Base-by-base conservation (phyloP, 23 tunicate species). In the Trididemnum clinides region DNA sequence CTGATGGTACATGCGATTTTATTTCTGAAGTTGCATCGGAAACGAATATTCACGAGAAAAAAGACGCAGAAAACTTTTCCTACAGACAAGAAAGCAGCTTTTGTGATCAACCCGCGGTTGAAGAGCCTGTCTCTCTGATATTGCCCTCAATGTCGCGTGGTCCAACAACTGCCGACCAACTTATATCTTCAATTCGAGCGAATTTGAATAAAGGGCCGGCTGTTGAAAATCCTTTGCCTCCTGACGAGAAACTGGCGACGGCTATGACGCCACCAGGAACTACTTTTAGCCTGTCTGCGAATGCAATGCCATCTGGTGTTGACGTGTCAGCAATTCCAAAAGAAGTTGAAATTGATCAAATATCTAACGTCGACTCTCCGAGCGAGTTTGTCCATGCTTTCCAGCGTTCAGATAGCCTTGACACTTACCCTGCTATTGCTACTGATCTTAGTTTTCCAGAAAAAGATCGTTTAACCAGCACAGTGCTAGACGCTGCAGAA, bases 381-480 rank as follows among this genome's bases (percentile, higher is more conserved):
- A 31, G 28, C 25, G 76, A 82, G 1, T 83, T 70, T 33, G 57
- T 49, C 22, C 87, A 83, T 31, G 87, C 87, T 39, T 83, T 83
- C 30, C 62, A 83, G 0, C 66, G 66, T 3, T 63, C 28, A 4
- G 28, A 36, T 39, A 1, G 27, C 37, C 15, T 26, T 0, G 79
- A 49, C 32, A n/a, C 73, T 33, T 59, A 31, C 65, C 77, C 58
- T 18, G 64, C n/a, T 30, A 39, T 38, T 10, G 78, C 58, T n/a
- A 70, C 77, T 5, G 79, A 83, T 83, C 39, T 69, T 22, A 50
- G 39, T 25, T 54, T 51, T 27, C 28, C 65, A 19, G 25, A 28
- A 28, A 54, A 1, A 7, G 80, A 38, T 5, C 57, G 38, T 36
- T 6, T 69, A n/a, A 30, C 37, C 18, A 69, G 57, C 27, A 7